Evolutionary conservation across 2,113 vertebrate species (phyloP).

Genomic region (Podilymbus podiceps): DNA sequence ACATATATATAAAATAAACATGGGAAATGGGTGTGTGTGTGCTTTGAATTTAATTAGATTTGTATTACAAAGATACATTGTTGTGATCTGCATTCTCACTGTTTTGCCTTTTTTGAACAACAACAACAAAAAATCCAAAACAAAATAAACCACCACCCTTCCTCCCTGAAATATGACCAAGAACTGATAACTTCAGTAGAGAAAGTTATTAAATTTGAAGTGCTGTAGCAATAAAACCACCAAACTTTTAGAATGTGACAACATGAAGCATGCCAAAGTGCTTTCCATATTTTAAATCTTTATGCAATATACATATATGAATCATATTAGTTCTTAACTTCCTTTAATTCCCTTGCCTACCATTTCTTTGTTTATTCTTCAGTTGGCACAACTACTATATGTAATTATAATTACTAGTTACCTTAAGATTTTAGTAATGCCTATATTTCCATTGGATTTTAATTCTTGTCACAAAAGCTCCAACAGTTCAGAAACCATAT

Average conservation of each 20-base stretch:
- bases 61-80: not conserved
- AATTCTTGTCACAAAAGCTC: not conserved
- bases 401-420: not conserved
- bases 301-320: not conserved
- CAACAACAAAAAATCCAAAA: not conserved
- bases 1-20: not conserved
- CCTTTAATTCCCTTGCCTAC: not conserved
- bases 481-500: not conserved
- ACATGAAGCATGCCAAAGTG: not conserved
- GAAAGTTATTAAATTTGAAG: not conserved
- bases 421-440: not conserved
- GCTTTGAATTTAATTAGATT: not conserved
- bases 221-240: not conserved
- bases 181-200: not conserved
- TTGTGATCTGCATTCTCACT: not conserved
- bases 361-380: not conserved
- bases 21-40: not conserved
- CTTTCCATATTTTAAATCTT: not conserved
- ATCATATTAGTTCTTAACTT: not conserved
- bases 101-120: not conserved
- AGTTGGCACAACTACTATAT: not conserved
- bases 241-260: not conserved
- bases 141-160: too few relatives aligned
- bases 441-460: not conserved
- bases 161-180: not conserved